Percentiles rank a stretch among this genome's conserved stretches.
Conservation (phyloP, 1,140 invertebrate genomes). For the Brachionus manjavacas region DNA sequence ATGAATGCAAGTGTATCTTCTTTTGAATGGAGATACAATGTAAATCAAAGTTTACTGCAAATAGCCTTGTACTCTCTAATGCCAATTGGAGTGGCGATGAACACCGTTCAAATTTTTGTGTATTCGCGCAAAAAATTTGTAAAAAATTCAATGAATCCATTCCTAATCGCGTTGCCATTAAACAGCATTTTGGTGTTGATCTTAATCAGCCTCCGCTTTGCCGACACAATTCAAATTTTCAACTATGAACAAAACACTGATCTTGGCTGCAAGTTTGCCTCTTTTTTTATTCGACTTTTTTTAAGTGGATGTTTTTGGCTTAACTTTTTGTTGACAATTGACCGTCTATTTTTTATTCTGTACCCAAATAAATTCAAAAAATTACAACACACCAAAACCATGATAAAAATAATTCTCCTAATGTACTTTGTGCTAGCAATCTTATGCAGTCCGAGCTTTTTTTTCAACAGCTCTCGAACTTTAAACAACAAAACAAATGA, state of each 20-base stretch:
- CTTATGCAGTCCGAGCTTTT: neutral
- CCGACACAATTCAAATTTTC: neutral
- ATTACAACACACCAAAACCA: neutral
- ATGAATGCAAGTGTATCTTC: neutral
- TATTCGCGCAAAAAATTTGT: neutral
- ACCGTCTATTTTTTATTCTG: neutral
- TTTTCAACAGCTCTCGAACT: neutral
- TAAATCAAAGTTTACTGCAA: neutral
- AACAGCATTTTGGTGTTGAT: neutral
- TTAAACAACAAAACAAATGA: neutral
- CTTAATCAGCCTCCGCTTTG: neutral
- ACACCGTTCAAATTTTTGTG: neutral
- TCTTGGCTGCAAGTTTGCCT: neutral
- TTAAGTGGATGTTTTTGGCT: neutral
- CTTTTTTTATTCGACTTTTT: neutral
- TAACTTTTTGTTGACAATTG: neutral
- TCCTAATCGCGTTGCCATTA: neutral
- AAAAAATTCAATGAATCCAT: neutral
- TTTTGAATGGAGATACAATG: neutral
- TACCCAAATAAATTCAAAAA: neutral
- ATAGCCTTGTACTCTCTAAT: neutral
- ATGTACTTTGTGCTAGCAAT: neutral
- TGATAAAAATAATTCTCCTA: neutral
- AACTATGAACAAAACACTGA: neutral
- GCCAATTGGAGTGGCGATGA: neutral